These are phyloP conservation scores for Melieria crassipennis DNA, from an alignment of 2,888 invertebrate genomes.

Conservation along the genomic window DNA sequence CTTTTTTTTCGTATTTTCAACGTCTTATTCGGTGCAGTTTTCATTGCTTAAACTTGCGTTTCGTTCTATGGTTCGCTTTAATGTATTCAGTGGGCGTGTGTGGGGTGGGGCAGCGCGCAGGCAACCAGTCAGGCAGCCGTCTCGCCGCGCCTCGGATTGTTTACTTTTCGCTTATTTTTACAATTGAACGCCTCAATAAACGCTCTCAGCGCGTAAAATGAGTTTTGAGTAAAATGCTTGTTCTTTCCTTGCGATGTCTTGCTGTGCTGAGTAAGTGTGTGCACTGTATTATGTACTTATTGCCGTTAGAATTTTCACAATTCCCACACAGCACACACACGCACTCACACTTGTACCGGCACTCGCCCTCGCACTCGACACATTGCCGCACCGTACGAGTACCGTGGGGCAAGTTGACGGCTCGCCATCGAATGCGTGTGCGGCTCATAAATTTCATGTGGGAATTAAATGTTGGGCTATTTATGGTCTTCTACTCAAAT, in stretches of 20 bases:
- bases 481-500: conserved; percentile 22
- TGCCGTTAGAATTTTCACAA: too few relatives aligned
- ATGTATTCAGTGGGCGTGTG: not conserved
- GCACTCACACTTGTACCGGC: too few relatives aligned
- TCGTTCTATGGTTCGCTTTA: conserved; percentile 1
- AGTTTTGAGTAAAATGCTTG: not conserved
- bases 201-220: conserved; percentile 3
- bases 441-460: conserved; percentile 12
- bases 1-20: not conserved
- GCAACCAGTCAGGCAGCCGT: not conserved
- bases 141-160: conserved; percentile 1
- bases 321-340: too few relatives aligned
- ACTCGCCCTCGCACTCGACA: too few relatives aligned
- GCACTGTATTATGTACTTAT: too few relatives aligned
- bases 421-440: not conserved
- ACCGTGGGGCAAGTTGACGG: too few relatives aligned
- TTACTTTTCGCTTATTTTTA: conserved; percentile 17
- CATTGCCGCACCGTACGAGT: too few relatives aligned
- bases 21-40: conserved; percentile 3
- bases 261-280: too few relatives aligned
- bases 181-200: conserved; percentile 29
- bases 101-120: not conserved
- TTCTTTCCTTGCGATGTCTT: too few relatives aligned
- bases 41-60: conserved; percentile 11
- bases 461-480: conserved; percentile 13